Conservation (phyloP, 2,888 invertebrate genomes). For the Tinea semifulvella region DNA sequence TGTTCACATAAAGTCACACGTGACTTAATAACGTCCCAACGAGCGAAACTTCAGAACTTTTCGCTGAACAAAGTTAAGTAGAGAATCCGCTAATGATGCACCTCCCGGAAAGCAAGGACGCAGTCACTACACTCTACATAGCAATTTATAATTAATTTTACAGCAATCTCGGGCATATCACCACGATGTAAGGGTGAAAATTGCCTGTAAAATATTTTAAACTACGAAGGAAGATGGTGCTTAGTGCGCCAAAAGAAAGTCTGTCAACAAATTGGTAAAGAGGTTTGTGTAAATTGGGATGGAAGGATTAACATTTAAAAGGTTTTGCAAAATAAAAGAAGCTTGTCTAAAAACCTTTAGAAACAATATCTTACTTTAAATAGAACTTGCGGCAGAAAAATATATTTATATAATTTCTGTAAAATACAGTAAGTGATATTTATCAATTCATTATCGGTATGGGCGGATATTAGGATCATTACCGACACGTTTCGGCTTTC, state of each 20-base stretch:
- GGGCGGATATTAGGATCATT: no score
- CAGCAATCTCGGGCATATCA: background rate
- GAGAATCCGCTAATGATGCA: slow-evolving; percentile 28
- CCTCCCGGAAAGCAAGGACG: slow-evolving; percentile 16
- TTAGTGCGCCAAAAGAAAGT: slow-evolving; percentile 3
- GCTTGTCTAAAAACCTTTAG: background rate
- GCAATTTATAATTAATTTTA: background rate
- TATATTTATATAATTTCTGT: no score
- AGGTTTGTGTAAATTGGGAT: slow-evolving; percentile 5
- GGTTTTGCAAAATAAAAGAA: background rate
- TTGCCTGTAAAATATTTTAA: background rate
- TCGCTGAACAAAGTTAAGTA: slow-evolving; percentile 24
- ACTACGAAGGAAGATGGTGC: background rate
- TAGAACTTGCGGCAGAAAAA: no score
- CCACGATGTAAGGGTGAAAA: background rate
- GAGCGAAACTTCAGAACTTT: slow-evolving; percentile 9
- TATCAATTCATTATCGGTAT: no score
- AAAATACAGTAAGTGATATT: no score
- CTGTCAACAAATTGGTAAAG: slow-evolving; percentile 6
- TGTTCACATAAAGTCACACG: slow-evolving; percentile 21
- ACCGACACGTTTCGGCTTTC: no score
- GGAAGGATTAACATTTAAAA: background rate
- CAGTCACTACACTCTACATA: slow-evolving; percentile 1
- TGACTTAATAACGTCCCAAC: slow-evolving; percentile 26
- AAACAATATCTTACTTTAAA: background rate